Percentiles rank a stretch among this genome's conserved stretches.
Evolutionary conservation across 1,140 invertebrate genomes (phyloP).

Genomic region (Brachionus rubens): DNA sequence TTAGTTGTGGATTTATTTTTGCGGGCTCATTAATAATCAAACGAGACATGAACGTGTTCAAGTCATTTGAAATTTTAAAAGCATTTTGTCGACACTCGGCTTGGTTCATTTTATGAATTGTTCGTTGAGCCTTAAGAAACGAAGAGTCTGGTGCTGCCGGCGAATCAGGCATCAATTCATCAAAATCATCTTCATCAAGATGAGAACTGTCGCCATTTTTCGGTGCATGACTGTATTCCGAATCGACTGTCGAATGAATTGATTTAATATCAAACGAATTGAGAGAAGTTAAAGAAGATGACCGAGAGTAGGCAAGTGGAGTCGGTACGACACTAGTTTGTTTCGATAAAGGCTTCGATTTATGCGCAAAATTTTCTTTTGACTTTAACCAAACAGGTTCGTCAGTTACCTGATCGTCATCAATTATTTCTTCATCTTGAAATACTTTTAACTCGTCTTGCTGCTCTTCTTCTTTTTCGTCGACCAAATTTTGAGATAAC

Average conservation of each 20-base stretch:
- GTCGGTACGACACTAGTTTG: conserved; percentile 9
- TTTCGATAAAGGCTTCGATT: not conserved
- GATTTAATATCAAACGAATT: conserved; percentile 36
- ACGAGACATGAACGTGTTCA: not conserved
- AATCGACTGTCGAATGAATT: conserved; percentile 10
- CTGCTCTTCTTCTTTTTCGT: not conserved
- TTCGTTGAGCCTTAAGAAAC: conserved; percentile 21
- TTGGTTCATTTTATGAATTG: conserved; percentile 32
- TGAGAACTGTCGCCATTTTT: not conserved
- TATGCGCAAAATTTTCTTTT: not conserved
- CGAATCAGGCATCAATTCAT: conserved; percentile 11
- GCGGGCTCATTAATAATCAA: not conserved
- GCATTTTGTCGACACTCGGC: conserved; percentile 28
- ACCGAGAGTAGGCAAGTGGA: conserved; percentile 25
- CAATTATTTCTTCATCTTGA: conserved; percentile 16
- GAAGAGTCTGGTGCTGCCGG: conserved; percentile 27
- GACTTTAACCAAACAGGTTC: not conserved
- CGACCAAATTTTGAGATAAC: not conserved
- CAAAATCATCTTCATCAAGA: not conserved
- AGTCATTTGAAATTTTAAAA: not conserved
- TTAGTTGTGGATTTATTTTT: not conserved
- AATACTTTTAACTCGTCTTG: not conserved
- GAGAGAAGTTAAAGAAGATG: not conserved
- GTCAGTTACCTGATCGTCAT: not conserved
- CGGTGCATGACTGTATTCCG: conserved; percentile 21